Percentiles rank a stretch among this genome's conserved stretches.
phyloP scores from a whole-genome alignment of 2,888 invertebrate genomes.

The Ferrisia virgata region DNA sequence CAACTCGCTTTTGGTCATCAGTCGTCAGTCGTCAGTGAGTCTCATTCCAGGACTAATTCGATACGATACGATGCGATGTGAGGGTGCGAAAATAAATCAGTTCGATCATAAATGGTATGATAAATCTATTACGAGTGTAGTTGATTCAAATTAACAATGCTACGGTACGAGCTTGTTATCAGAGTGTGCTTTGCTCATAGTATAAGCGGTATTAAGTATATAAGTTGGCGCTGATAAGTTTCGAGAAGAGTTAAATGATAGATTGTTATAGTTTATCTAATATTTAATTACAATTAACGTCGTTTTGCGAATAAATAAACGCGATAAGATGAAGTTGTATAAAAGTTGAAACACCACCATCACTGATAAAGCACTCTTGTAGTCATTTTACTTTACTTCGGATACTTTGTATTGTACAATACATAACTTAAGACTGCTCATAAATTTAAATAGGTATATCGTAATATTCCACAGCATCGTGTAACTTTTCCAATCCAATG shows the following conservation, averaged over 20 bases:
- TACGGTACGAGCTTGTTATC: not conserved
- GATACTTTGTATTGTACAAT: not conserved
- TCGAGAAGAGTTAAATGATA: not conserved
- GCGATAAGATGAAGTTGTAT: not conserved
- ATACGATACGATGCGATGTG: too few species aligned
- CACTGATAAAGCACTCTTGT: too few species aligned
- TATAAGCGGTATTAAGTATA: too few species aligned
- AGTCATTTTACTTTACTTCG: too few species aligned
- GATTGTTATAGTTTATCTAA: not conserved
- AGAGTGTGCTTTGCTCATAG: too few species aligned
- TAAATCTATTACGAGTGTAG: not conserved
- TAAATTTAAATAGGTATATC: not conserved
- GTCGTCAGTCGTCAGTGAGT: not conserved
- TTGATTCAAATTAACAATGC: too few species aligned
- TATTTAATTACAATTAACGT: not conserved
- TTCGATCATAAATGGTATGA: not conserved
- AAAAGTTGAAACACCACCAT: too few species aligned
- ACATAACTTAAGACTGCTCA: not conserved
- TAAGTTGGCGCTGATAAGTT: not conserved
- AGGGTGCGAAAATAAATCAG: not conserved
- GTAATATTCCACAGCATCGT: too few species aligned
- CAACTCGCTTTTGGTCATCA: not conserved
- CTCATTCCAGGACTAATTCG: too few species aligned
- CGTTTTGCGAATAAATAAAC: not conserved
- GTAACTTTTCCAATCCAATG: not conserved